Evolutionary conservation across 2,888 invertebrate species (phyloP).

Genomic region (Noctuana brunneofusca): DNA sequence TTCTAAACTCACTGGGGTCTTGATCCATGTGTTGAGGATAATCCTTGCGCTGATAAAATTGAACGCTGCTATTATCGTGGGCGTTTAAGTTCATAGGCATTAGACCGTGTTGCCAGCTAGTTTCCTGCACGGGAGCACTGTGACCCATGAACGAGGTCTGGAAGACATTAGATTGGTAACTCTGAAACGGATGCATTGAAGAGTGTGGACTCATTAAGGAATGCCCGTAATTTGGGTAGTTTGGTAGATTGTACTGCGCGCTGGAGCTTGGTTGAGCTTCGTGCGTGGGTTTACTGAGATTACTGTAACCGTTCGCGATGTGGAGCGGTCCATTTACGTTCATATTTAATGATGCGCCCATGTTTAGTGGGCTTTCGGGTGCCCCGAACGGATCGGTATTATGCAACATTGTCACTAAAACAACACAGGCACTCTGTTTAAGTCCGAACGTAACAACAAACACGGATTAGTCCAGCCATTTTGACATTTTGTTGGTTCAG

Average conservation of each 20-base stretch:
- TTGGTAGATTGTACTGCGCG: conserved; percentile 55
- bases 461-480: conserved; percentile 16
- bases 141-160: conserved; percentile 49
- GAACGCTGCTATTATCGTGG: conserved; percentile 46
- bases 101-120: conserved; percentile 53
- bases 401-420: conserved; percentile 60
- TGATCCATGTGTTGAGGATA: conserved; percentile 22
- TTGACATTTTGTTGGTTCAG: conserved; percentile 12
- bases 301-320: conserved; percentile 59
- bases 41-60: conserved; percentile 40
- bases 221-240: conserved; percentile 53
- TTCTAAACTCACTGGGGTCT: conserved; percentile 30
- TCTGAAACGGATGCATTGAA: conserved; percentile 45
- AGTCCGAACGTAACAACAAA: conserved; percentile 4
- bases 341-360: conserved; percentile 60
- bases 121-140: conserved; percentile 46
- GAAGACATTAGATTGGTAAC: conserved; percentile 53
- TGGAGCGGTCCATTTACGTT: conserved; percentile 54
- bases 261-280: conserved; percentile 48
- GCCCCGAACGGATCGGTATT: conserved; percentile 68
- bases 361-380: conserved; percentile 61
- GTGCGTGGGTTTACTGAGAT: conserved; percentile 58
- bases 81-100: conserved; percentile 61
- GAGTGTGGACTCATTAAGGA: conserved; percentile 47
- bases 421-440: conserved; percentile 16